phyloP scores from a whole-genome alignment of 1,140 invertebrate species.

The Drosophila hydei region DNA sequence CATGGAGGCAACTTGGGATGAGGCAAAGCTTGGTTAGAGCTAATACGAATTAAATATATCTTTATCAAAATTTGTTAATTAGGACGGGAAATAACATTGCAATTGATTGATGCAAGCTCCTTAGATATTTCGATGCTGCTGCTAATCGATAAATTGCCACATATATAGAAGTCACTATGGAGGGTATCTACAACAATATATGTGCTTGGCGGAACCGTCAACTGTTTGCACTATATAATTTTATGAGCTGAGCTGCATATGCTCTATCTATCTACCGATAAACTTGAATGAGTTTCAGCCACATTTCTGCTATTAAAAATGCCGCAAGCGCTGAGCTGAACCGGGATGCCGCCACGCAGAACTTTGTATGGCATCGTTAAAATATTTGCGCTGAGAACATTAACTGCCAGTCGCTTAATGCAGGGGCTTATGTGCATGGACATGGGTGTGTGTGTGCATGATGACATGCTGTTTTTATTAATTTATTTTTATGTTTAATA shows the following conservation, averaged over 20 bases:
- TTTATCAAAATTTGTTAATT: no score
- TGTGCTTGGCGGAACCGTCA: background rate
- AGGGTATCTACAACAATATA: no score
- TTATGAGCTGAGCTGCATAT: slow-evolving; percentile 27
- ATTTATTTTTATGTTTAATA: slow-evolving; percentile 50
- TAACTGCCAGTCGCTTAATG: slow-evolving; percentile 40
- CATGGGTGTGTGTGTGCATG: background rate
- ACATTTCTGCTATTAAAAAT: slow-evolving; percentile 21
- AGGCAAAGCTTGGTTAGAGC: background rate
- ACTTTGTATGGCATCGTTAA: slow-evolving; percentile 37
- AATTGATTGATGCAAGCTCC: no score
- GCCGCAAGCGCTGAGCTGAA: background rate
- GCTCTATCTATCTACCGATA: slow-evolving; percentile 24
- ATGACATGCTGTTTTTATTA: slow-evolving; percentile 34
- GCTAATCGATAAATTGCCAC: no score
- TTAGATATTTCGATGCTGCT: no score
- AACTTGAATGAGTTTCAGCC: slow-evolving; percentile 25
- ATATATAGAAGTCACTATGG: no score
- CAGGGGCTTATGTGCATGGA: slow-evolving; percentile 1
- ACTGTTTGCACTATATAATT: slow-evolving; percentile 16
- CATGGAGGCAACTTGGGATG: background rate
- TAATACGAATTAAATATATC: no score
- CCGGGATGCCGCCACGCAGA: background rate
- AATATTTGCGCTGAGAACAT: slow-evolving; percentile 45
- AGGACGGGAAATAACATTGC: background rate